Conservation (phyloP, 1,140 invertebrate species). For the Drosophila biarmipes region DNA sequence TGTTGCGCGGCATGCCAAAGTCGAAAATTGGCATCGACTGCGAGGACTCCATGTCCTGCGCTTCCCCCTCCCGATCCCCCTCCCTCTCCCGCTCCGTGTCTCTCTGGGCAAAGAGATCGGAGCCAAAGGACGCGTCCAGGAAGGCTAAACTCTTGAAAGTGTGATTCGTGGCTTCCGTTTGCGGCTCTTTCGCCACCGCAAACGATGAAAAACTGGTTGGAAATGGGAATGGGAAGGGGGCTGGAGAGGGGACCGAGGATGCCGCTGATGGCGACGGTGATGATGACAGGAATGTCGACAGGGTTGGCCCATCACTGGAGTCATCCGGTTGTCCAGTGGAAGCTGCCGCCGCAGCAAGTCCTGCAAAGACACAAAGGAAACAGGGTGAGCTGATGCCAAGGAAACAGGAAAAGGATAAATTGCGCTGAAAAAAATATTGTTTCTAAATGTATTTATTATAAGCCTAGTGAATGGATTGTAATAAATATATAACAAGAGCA, state of each 20-base stretch:
- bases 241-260: not conserved
- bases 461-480: too few relatives aligned
- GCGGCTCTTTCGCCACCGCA: constrained; percentile 42
- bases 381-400: not conserved
- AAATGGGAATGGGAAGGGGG: not conserved
- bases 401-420: not conserved
- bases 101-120: constrained; percentile 57
- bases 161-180: constrained; percentile 77
- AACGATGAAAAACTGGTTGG: constrained; percentile 23
- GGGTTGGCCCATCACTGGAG: constrained; percentile 37
- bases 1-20: constrained; percentile 91
- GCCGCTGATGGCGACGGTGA: constrained; percentile 17
- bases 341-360: constrained; percentile 41
- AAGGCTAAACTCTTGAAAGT: constrained; percentile 79
- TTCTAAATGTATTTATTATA: too few relatives aligned
- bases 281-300: constrained; percentile 45
- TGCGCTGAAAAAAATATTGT: constrained; percentile 2
- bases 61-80: not conserved
- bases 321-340: constrained; percentile 43
- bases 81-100: constrained; percentile 28
- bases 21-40: constrained; percentile 87
- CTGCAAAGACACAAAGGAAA: constrained; percentile 39
- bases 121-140: constrained; percentile 46
- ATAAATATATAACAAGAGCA: too few relatives aligned
- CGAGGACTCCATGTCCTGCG: constrained; percentile 18